These are phyloP conservation scores for Drosophila siamana DNA, from an alignment of 2,888 invertebrate species.

Conservation along the genomic window DNA sequence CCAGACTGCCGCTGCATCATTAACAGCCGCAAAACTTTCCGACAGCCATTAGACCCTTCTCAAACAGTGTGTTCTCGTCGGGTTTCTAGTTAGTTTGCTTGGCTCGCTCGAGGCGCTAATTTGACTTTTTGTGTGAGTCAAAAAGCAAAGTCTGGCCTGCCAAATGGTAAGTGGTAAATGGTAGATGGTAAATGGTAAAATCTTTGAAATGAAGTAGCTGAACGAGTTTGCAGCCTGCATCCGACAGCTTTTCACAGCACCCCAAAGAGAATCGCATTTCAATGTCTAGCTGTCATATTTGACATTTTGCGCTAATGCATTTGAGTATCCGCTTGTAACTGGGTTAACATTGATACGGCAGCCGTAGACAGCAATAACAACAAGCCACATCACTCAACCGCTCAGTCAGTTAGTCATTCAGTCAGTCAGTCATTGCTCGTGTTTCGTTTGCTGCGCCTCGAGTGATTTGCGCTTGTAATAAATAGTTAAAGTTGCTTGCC, in stretches of 20 bases:
- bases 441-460: constrained; percentile 38
- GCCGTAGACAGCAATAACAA: neutral
- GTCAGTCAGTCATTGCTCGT: constrained; percentile 19
- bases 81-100: constrained; percentile 21
- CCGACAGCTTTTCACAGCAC: constrained; percentile 49
- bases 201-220: constrained; percentile 16
- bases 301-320: constrained; percentile 77
- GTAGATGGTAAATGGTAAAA: neutral
- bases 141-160: constrained; percentile 5
- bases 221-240: constrained; percentile 42
- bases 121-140: constrained; percentile 57
- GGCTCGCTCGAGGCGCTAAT: constrained; percentile 71
- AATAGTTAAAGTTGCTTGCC: constrained; percentile 75
- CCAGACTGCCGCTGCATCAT: constrained; percentile 59
- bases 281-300: constrained; percentile 72
- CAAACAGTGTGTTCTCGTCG: constrained; percentile 43
- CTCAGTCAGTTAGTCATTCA: neutral
- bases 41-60: constrained; percentile 78
- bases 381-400: constrained; percentile 10
- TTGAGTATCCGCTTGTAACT: constrained; percentile 66
- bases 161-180: too few relatives aligned
- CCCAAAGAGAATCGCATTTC: constrained; percentile 27
- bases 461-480: constrained; percentile 63
- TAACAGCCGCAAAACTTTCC: constrained; percentile 74
- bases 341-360: constrained; percentile 46